These are phyloP conservation scores for Nyctereutes procyonoides DNA, from an alignment of 2,113 vertebrate species.

Conservation along the genomic window DNA sequence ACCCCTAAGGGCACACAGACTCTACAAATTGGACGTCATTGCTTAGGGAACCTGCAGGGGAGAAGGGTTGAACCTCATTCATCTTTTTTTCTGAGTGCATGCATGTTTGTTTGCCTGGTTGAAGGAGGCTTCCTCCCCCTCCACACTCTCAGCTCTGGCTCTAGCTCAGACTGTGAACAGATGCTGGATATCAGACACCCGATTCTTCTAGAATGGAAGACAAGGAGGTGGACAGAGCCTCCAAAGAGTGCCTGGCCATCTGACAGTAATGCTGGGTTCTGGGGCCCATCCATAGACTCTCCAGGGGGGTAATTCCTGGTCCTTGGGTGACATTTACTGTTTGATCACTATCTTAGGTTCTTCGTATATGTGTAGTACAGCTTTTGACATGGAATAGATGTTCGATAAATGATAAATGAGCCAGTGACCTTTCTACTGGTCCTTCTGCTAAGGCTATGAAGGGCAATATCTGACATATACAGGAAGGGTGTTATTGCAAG, in stretches of 20 bases:
- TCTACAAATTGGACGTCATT: not conserved
- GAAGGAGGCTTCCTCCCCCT: not conserved
- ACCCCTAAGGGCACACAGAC: too few relatives aligned
- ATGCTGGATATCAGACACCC: not conserved
- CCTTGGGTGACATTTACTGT: not conserved
- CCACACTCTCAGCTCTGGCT: not conserved
- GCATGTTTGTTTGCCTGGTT: not conserved
- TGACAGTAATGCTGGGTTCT: not conserved
- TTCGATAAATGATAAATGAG: not conserved
- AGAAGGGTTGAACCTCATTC: not conserved
- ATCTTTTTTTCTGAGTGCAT: not conserved
- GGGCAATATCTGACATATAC: not conserved
- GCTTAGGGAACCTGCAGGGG: not conserved
- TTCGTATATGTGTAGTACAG: not conserved
- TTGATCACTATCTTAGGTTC: not conserved
- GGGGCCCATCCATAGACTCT: not conserved
- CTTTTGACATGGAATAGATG: not conserved
- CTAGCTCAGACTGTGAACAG: not conserved
- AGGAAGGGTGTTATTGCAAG: not conserved
- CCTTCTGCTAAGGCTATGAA: not conserved
- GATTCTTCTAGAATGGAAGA: not conserved
- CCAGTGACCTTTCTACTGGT: not conserved
- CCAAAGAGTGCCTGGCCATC: not conserved
- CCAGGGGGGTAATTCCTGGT: not conserved
- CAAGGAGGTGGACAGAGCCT: not conserved